Evolutionary conservation across 2,797 vertebrate species (phyloP), one percentile per base, ranked within the genome.

Genomic region (Cyprinodon diabolis): DNA sequence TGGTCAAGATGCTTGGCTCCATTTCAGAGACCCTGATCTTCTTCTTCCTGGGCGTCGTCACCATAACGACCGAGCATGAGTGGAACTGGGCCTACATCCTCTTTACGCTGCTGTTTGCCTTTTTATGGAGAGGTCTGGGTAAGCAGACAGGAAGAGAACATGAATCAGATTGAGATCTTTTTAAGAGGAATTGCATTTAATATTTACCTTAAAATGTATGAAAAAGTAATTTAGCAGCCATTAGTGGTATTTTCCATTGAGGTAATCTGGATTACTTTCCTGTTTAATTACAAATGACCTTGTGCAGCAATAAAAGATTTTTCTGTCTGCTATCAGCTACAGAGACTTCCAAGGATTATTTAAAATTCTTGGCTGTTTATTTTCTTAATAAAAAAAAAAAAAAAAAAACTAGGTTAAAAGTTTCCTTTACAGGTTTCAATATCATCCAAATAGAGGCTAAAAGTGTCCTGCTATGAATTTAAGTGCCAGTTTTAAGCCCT

Each of bases 31-130:
- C 98, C 3, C 94, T 99, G 77, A 99, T 99, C 90, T 99, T 99
- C 93, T 98, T 99, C 89, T 99, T 99, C 91, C 95, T 99, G 92
- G 98, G 98, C 0, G 96, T 99, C 71, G 96, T 97, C 81, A 98
- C 98, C 1, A 93, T 99, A 56, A 98, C 97, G 12, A 97, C 96
- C 25, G 96, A 97, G 4, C 98, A 99, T 0, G 96, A 99, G 85
- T 99, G 97, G 97, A 99, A 98, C 94, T 98, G 97, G 97, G 96
- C 94, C 71, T 99, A 98, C 5, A 96, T 99, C 83, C 92, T 97
- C 83, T 99, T 97, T 93, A 99, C 97, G 0, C 88, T 99, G 80
- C 92, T 97, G 57, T 99, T 99, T 87, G 96, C 97, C 71, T 95
- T 99, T n/a, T 68, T 98, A 48, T 99, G 98, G 98, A 93, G 98